Evolutionary conservation across 2,888 invertebrate species (phyloP), one percentile per base, ranked within the genome.

Genomic region (Oscheius sp.): DNA sequence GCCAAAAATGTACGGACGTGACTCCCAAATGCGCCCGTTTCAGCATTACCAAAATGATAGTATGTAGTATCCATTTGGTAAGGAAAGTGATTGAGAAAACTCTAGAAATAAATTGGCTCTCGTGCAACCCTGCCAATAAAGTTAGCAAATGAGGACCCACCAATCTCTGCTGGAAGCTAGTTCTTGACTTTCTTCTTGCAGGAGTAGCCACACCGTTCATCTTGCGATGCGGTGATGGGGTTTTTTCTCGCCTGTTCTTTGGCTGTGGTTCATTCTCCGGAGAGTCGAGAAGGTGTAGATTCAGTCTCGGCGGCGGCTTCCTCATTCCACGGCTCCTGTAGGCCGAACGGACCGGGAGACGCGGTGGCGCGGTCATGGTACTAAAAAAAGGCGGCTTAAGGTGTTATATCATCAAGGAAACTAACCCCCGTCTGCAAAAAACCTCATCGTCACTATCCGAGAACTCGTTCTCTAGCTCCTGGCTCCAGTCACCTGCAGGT

Each of bases 281-380:
- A 10, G 70, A 58, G 42, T 70, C 70, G 21, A 70, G 35, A 10
- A 70, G 70, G 33, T 70, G 7, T 7, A 70, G 33, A 33, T 70
- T 70, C 13, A 70, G 50, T n/a, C 42, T 2, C 10, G 70, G 70
- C 21, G 70, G 70, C 9, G 59, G 58, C 29, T 32, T 32, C n/a
- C 59, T 11, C 21, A 5, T 29, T 9, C 37, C 21, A n/a, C 70
- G 42, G n/a, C 13, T 29, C 7, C 70, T 13, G n/a, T 57, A 58
- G 2, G 51, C 53, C n/a, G 58, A 13, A 4, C 70, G 42, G 5
- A 58, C 35, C n/a, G 57, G 58, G 2, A 70, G 48, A 32, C 58
- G 58, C 1, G 70, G 58, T 10, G 70, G 70, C 35, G 57, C 55
- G 11, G 70, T 70, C 70, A 58, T 57, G 9, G 50, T 47, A 10